Evolutionary conservation across 2,888 invertebrate genomes (phyloP), one percentile per base, ranked within the genome.

Genomic region (Callimorpha dominula): DNA sequence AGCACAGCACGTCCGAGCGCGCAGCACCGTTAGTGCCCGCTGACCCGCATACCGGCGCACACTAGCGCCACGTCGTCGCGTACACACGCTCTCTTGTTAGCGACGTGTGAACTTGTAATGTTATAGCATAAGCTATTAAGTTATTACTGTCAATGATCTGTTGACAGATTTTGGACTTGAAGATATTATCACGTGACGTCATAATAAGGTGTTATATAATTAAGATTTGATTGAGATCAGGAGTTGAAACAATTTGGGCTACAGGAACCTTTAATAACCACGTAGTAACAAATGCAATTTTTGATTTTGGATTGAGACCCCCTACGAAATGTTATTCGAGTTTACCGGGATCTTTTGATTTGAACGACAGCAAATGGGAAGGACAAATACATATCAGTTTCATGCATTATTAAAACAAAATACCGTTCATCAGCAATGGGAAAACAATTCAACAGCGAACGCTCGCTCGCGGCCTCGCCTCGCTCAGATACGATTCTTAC

Each of bases 11-110:
- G 68, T 60, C 17, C 5, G 31, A n/a, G 64, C 54, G 62, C 70
- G 9, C n/a, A 40, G 63, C 63, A 70, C 70, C 70, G 70, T 70
- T 70, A 70, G 43, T 31, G 40, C 52, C 49, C 54, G 71, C 70
- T 68, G 74, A 74, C 70, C 67, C 57, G 64, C 70, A 71, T 68
- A 67, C 71, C 70, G 12, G 40, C 17, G 62, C 70, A 7, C 63
- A 31, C 42, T 12, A 31, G 49, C 60, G 70, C 50, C n/a, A 20
- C 43, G 3, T 43, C 43, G 3, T 43, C 70, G 17, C 9, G 17
- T 40, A 63, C 60, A 43, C 31, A 31, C 54, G 52, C 42, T 46
- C 52, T 14, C 60, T 49, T 17, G 52, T 20, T 11, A 64, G 62
- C 52, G 12, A 69, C 17, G 69, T 63, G 69, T 49, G 68, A 49